Evolutionary conservation across 2,888 invertebrate species (phyloP).

Genomic region (Mythimna albipuncta): DNA sequence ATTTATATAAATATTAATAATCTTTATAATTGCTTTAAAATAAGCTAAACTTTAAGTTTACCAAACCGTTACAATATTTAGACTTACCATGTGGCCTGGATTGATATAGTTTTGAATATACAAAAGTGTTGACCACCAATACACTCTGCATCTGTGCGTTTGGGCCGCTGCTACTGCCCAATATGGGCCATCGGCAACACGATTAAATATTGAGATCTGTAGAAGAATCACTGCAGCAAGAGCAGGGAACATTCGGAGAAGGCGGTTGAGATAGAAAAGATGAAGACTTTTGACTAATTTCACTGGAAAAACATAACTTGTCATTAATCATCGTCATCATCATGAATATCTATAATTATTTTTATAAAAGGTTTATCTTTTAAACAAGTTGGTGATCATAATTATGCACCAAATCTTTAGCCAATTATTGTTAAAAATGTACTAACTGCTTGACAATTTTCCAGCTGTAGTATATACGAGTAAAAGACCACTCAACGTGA

Average conservation of each 20-base stretch:
- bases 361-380: no score
- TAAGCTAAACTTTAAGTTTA: no score
- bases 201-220: conserved; percentile 76
- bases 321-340: no score
- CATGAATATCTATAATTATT: no score
- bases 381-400: no score
- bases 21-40: no score
- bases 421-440: background rate
- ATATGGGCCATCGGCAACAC: conserved; percentile 77
- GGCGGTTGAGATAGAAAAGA: conserved; percentile 80
- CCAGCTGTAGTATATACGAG: conserved; percentile 80
- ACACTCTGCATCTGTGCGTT: conserved; percentile 72
- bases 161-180: conserved; percentile 65
- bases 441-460: conserved; percentile 78
- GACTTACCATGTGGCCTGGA: conserved; percentile 69
- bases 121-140: conserved; percentile 81
- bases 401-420: no score
- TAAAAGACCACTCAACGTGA: conserved; percentile 82
- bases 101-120: conserved; percentile 79
- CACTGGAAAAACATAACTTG: conserved; percentile 68
- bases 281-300: conserved; percentile 77
- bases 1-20: no score
- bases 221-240: conserved; percentile 75
- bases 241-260: conserved; percentile 80
- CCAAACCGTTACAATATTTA: background rate